A percentile compares a stretch with the other conserved stretches of the same genome.
Evolutionary conservation across 2,113 vertebrate genomes (phyloP).

Genomic region (Stercorarius parasiticus): DNA sequence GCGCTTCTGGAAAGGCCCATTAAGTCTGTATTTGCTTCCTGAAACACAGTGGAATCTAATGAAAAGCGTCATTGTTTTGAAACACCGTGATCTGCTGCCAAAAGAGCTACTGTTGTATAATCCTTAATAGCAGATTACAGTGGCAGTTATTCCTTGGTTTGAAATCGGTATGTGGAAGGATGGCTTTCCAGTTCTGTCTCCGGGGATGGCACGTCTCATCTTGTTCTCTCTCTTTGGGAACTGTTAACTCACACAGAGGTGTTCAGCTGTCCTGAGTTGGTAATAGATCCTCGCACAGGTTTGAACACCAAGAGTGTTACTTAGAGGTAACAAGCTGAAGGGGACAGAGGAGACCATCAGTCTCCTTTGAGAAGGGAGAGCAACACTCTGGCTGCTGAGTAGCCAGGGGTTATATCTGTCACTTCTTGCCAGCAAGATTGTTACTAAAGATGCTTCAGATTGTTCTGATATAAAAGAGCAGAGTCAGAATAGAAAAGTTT

Average conservation of each 20-base stretch:
- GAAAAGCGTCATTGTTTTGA: slow-evolving; percentile 32
- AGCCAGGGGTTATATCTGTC: background rate
- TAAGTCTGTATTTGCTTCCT: background rate
- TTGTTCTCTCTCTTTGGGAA: background rate
- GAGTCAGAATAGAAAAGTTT: background rate
- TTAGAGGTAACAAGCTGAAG: background rate
- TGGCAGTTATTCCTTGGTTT: background rate
- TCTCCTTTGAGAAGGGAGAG: background rate
- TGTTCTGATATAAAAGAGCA: background rate
- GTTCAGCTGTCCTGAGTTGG: background rate
- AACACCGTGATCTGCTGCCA: background rate
- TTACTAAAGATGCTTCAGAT: background rate
- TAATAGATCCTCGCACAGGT: background rate
- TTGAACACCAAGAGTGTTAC: background rate
- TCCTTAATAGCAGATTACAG: slow-evolving; percentile 37
- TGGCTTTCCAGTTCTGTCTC: background rate
- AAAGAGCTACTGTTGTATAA: slow-evolving; percentile 40
- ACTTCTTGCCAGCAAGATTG: background rate
- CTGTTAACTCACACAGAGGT: background rate
- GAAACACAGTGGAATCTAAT: background rate
- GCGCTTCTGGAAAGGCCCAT: background rate
- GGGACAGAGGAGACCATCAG: background rate
- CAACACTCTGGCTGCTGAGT: background rate
- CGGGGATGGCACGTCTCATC: background rate
- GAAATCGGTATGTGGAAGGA: background rate